Percentiles rank a stretch among this genome's conserved stretches.
phyloP scores from a whole-genome alignment of 2,888 invertebrate genomes.

The Tetragnatha montana region DNA sequence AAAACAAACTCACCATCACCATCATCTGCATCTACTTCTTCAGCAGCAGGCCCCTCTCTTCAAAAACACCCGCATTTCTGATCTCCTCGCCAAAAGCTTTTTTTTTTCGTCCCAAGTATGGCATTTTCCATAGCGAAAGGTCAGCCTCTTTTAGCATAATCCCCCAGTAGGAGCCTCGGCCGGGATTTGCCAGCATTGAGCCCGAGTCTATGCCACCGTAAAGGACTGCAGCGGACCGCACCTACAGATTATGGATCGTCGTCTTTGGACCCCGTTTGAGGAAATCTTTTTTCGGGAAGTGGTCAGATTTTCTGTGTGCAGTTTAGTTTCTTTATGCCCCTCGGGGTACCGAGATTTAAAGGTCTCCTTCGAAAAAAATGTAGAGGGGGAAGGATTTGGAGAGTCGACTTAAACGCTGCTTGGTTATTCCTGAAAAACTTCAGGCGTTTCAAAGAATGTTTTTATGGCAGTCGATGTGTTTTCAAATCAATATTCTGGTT shows the following conservation, averaged over 20 bases:
- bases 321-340: neutral
- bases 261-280: neutral
- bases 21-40: conserved; percentile 17
- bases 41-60: conserved; percentile 39
- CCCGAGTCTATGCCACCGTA: conserved; percentile 31
- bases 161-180: conserved; percentile 7
- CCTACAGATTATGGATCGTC: conserved; percentile 25
- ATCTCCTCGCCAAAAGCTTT: conserved; percentile 10
- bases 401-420: no score
- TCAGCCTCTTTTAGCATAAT: conserved; percentile 65
- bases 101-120: conserved; percentile 6
- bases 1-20: neutral
- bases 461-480: no score
- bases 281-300: conserved; percentile 10
- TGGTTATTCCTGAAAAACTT: no score
- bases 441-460: no score
- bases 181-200: conserved; percentile 16
- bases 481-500: no score
- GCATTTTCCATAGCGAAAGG: conserved; percentile 31
- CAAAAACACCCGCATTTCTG: conserved; percentile 23
- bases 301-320: neutral
- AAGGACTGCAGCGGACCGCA: conserved; percentile 29
- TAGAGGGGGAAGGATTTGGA: no score
- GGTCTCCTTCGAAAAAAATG: no score
- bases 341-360: no score